Conservation (phyloP, 2,797 vertebrate species). For the Chiloscyllium punctatum region DNA sequence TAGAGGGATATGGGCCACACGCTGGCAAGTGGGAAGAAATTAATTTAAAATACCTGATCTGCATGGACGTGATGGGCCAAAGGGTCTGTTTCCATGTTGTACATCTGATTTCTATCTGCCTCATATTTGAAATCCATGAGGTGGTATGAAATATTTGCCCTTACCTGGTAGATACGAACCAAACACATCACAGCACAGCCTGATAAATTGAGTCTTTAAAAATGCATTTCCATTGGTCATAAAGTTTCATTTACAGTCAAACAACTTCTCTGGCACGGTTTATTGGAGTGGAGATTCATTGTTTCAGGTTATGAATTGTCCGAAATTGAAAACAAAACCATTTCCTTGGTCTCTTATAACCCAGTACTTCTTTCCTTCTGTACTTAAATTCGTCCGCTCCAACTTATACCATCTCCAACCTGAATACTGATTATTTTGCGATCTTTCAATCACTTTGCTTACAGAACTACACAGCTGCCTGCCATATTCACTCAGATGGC, state of each 20-base stretch:
- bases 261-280: not conserved
- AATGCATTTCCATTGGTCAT: not conserved
- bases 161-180: not conserved
- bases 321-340: not conserved
- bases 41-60: too few relatives aligned
- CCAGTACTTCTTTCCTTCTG: not conserved
- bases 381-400: not conserved
- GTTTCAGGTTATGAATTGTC: not conserved
- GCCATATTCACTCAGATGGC: not conserved
- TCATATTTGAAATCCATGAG: not conserved
- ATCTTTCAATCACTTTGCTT: not conserved
- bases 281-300: not conserved
- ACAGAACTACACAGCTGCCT: not conserved
- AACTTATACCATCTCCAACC: not conserved
- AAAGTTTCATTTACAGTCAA: not conserved
- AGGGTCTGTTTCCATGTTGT: too few relatives aligned
- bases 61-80: too few relatives aligned
- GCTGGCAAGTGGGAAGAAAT: too few relatives aligned
- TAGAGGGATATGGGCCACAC: too few relatives aligned
- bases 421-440: not conserved
- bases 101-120: not conserved
- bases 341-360: not conserved
- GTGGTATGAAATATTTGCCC: not conserved
- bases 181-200: not conserved
- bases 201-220: not conserved